Base-by-base conservation (phyloP, 2,113 vertebrate species). In the Podocnemis expansa region DNA sequence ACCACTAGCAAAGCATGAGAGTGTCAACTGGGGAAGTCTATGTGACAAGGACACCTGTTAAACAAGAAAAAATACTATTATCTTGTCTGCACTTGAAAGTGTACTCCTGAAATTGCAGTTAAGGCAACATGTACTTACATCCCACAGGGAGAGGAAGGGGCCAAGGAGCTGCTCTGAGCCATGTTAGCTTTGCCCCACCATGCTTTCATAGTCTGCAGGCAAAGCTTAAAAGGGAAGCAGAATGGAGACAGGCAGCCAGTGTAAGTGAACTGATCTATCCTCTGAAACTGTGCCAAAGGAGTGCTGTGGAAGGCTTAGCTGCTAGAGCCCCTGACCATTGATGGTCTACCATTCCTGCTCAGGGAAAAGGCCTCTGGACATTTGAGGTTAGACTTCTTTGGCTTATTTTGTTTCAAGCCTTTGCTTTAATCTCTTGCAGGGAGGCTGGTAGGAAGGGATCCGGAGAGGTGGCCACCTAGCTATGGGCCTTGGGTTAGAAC, bases 91-190 rank as follows among this genome's bases (percentile, higher is more conserved):
- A 6, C 12, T 43, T 78, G 55, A 24, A 89, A 84, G 7, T 0
- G 82, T 14, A 87, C 88, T 24, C 1, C 70, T 85, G 12, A 73
- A 14, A 21, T 82, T 75, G 63, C 78, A 27, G 34, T 27, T 38
- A 1, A 14, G 51, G 31, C 31, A 87, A 31, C 45, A 12, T 0
- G 0, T 34, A 5, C 19, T n/a, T 34, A 67, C 8, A 19, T 19
- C 63, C 34, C 34, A 21, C 63, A 67, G n/a, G 63, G 8, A 67
- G 17, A 67, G 63, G 63, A 51, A 13, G 11, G 49, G 10, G 49
- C 11, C 11, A 6, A 51, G 49, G n/a, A 51, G 49, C 9, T 11
- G 5, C 49, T 51, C 49, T 51, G 49, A 14, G 49, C 11, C 63
- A 14, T 17, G 60, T n/a, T 34, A 67, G 60, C 29, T 67, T 4